phyloP scores from a whole-genome alignment of 2,113 vertebrate genomes.

The Triplophysa tibetana region DNA sequence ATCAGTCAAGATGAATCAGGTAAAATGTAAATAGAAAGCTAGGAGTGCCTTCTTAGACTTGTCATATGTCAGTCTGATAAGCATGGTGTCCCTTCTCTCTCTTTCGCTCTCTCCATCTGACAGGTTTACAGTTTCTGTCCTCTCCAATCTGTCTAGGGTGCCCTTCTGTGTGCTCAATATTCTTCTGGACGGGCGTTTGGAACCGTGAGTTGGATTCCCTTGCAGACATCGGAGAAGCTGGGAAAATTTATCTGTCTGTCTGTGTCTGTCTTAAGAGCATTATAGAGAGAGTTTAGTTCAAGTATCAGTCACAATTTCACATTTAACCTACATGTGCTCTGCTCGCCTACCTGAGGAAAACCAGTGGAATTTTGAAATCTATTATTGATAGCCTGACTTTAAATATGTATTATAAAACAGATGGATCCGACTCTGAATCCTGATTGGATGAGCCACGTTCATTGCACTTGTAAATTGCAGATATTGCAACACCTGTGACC shows the following conservation, averaged over 20 bases:
- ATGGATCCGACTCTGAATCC: too few relatives aligned
- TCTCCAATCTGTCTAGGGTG: background rate
- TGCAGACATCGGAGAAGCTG: slow-evolving; percentile 23
- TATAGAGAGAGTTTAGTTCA: slow-evolving; percentile 15
- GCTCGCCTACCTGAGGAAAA: background rate
- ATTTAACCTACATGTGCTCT: slow-evolving; percentile 3
- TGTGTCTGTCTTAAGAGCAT: slow-evolving; percentile 7
- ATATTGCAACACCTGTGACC: too few relatives aligned
- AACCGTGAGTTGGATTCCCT: slow-evolving; percentile 22
- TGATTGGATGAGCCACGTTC: too few relatives aligned
- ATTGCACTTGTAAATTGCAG: too few relatives aligned
- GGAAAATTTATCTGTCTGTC: slow-evolving; percentile 18
- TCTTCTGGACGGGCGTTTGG: slow-evolving; percentile 18
- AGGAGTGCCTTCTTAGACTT: background rate
- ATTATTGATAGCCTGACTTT: background rate
- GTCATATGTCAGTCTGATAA: background rate
- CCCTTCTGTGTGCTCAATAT: slow-evolving; percentile 12
- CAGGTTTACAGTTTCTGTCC: slow-evolving; percentile 24
- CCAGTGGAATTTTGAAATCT: background rate
- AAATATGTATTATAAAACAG: background rate
- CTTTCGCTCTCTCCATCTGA: background rate
- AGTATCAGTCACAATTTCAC: slow-evolving; percentile 25
- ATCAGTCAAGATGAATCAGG: background rate
- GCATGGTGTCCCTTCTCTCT: background rate
- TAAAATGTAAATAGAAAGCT: background rate